These are phyloP conservation scores for Uropsilus gracilis DNA, from an alignment of 2,113 vertebrate species.

Conservation along the genomic window DNA sequence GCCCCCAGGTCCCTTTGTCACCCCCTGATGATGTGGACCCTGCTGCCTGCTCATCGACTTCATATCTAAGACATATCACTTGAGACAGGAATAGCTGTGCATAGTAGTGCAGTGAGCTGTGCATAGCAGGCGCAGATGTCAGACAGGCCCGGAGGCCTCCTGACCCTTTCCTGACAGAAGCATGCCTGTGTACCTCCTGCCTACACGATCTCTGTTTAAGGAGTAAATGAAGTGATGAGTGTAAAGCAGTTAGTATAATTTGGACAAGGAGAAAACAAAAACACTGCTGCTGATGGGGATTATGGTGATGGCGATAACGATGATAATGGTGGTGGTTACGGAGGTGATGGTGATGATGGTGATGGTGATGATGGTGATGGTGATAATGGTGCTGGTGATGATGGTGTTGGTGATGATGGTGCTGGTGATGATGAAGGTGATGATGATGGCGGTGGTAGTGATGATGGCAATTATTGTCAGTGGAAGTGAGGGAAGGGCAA, in stretches of 20 bases:
- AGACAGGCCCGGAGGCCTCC: neutral
- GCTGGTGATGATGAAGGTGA: neutral
- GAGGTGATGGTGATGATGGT: neutral
- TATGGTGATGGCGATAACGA: rapidly evolving
- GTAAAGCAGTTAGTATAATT: too few species aligned
- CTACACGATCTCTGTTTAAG: neutral
- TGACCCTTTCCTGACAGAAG: neutral
- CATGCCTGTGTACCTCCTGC: neutral
- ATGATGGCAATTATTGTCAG: neutral
- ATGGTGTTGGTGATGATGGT: neutral
- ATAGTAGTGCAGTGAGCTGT: too few species aligned
- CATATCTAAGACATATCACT: neutral
- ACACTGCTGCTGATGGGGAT: rapidly evolving
- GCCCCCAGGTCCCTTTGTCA: neutral
- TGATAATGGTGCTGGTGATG: rapidly evolving
- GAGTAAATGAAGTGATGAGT: neutral
- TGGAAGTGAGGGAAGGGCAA: neutral
- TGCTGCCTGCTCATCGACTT: neutral
- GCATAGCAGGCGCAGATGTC: too few species aligned
- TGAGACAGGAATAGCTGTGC: neutral
- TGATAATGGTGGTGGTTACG: rapidly evolving
- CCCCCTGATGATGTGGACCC: neutral
- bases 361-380: neutral
- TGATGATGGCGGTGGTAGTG: rapidly evolving
- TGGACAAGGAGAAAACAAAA: rapidly evolving